phyloP scores from a whole-genome alignment of 2,113 vertebrate genomes.

The Suricata suricatta region DNA sequence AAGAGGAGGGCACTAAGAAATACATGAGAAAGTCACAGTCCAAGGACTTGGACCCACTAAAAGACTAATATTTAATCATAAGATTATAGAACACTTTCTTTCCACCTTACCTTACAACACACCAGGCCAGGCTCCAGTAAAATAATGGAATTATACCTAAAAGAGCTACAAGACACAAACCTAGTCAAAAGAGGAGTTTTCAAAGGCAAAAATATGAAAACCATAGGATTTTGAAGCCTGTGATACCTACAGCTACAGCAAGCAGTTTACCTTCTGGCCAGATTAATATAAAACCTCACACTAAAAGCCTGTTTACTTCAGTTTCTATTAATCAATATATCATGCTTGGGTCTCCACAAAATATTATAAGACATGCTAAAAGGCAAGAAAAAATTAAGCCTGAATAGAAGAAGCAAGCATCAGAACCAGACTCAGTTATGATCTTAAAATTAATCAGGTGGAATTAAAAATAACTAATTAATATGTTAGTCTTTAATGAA shows the following conservation, averaged over 20 bases:
- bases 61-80: not conserved
- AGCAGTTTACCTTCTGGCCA: not conserved
- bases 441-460: not conserved
- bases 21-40: not conserved
- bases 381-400: not conserved
- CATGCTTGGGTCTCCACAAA: not conserved
- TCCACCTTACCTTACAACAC: not conserved
- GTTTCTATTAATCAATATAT: not conserved
- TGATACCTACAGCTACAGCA: not conserved
- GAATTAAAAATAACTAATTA: not conserved
- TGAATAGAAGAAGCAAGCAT: not conserved
- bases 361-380: not conserved
- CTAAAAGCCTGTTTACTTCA: not conserved
- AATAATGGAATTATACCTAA: not conserved
- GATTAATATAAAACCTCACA: not conserved
- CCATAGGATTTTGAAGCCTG: not conserved
- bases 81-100: not conserved
- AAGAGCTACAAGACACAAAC: not conserved
- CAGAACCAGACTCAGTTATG: not conserved
- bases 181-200: not conserved
- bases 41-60: not conserved
- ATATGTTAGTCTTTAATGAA: not conserved
- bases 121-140: not conserved
- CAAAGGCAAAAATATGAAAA: not conserved
- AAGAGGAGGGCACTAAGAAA: not conserved